Evolutionary conservation across 2,797 vertebrate genomes (phyloP), one percentile per base, ranked within the genome.

Genomic region (Sebastes nivosus): DNA sequence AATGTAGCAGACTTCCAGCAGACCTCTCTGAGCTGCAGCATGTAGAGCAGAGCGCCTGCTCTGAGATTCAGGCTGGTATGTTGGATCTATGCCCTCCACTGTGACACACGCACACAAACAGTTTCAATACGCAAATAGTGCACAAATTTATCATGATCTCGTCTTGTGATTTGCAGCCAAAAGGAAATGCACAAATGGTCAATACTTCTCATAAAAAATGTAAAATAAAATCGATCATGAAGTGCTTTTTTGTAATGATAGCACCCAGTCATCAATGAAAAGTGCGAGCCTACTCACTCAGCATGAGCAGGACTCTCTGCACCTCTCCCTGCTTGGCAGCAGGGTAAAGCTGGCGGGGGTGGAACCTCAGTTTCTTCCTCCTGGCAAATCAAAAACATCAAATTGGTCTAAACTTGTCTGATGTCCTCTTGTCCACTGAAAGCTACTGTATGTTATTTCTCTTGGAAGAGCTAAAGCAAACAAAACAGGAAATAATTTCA

Each of bases 51-150:
- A 97, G 58, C 97, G 96, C 14, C 95, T 95, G 89, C 97, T 97
- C 93, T 98, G 98, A 34, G 96, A 97, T 86, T 99, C 98, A 0
- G 95, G 96, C 92, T 98, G 97, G 91, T 97, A 97, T 7, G 96
- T 96, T 16, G 97, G 96, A 88, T 99, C 98, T 27, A 98, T 95
- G 79, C 97, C 97, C 85, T 98, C 98, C 95, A 98, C 98, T 98
- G 89, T 0, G 34, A 89, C 6, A 77, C 20, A 82, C 6, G 83
- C 24, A 83, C n/a, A 74, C 2, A 77, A 13, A 78, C 25, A 63
- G 3, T 30, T 16, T 70, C 36, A 30, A 57, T 32, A 38, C 4
- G 55, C 0, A 77, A 3, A 29, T 38, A 68, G 24, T 27, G 8
- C 11, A 34, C 2, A 57, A 7, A 58, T 32, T 8, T 36, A 52